Conservation (phyloP, 2,888 invertebrate genomes). For the Agrotis clavis region DNA sequence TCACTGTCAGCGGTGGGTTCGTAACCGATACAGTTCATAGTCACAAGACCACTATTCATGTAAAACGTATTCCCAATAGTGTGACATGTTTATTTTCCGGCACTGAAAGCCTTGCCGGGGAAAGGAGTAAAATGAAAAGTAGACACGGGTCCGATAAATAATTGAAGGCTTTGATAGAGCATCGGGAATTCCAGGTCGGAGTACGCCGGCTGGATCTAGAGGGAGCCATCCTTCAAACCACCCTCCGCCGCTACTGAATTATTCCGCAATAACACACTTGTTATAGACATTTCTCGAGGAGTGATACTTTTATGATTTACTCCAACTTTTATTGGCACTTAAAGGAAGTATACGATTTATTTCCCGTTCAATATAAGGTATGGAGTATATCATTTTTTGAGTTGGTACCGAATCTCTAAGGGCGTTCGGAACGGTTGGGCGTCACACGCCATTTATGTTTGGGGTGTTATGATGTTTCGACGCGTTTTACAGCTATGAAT, state of each 20-base stretch:
- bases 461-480: slow-evolving; percentile 69
- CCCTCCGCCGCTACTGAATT: slow-evolving; percentile 89
- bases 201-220: slow-evolving; percentile 80
- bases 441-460: slow-evolving; percentile 83
- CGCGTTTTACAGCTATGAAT: slow-evolving; percentile 63
- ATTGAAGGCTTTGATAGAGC: slow-evolving; percentile 90
- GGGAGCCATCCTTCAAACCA: slow-evolving; percentile 89
- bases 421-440: slow-evolving; percentile 79
- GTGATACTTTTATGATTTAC: slow-evolving; percentile 91
- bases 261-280: slow-evolving; percentile 91
- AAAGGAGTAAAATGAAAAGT: slow-evolving; percentile 91
- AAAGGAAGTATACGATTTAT: slow-evolving; percentile 91
- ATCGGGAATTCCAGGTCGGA: slow-evolving; percentile 87
- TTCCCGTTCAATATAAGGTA: slow-evolving; percentile 90
- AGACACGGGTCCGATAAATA: slow-evolving; percentile 91
- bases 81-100: slow-evolving; percentile 85
- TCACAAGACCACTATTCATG: slow-evolving; percentile 79
- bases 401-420: slow-evolving; percentile 81
- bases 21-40: slow-evolving; percentile 79
- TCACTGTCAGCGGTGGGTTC: slow-evolving; percentile 75
- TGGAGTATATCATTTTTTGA: slow-evolving; percentile 89
- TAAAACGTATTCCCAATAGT: slow-evolving; percentile 83
- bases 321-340: slow-evolving; percentile 91
- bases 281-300: slow-evolving; percentile 90
- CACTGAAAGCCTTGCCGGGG: slow-evolving; percentile 82